Conservation (phyloP, 2,888 invertebrate genomes). For the Aphidius colemani region DNA sequence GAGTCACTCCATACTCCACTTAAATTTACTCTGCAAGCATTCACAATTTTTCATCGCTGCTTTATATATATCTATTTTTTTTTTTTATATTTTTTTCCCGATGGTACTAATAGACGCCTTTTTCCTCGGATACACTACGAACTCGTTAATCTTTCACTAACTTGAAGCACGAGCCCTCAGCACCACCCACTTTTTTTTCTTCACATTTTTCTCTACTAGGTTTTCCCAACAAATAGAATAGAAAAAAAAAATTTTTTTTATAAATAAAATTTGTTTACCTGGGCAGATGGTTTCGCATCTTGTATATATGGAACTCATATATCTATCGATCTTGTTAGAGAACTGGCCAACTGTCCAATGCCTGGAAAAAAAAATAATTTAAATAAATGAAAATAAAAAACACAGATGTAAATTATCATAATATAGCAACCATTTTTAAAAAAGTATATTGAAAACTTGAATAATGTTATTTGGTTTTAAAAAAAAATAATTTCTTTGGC, state of each 20-base stretch:
- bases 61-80: slow-evolving; percentile 20
- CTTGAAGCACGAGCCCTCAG: slow-evolving; percentile 37
- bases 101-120: slow-evolving; percentile 19
- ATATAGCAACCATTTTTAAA: background rate
- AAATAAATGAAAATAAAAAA: background rate
- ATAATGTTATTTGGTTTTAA: background rate
- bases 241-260: slow-evolving; percentile 36
- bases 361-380: too few relatives aligned
- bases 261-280: slow-evolving; percentile 41
- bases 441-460: background rate
- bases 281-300: slow-evolving; percentile 41
- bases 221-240: slow-evolving; percentile 27
- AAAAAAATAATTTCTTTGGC: background rate
- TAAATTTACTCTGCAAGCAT: slow-evolving; percentile 11
- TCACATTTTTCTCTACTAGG: slow-evolving; percentile 26
- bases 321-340: slow-evolving; percentile 16
- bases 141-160: slow-evolving; percentile 47
- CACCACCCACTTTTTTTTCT: slow-evolving; percentile 12
- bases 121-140: background rate
- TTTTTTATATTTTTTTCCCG: background rate
- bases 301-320: background rate
- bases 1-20: slow-evolving; percentile 16
- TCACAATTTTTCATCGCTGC: slow-evolving; percentile 19
- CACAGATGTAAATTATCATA: background rate
- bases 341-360: slow-evolving; percentile 22